phyloP scores from a whole-genome alignment of 2,113 vertebrate genomes.

The Periophthalmodon schlosseri region DNA sequence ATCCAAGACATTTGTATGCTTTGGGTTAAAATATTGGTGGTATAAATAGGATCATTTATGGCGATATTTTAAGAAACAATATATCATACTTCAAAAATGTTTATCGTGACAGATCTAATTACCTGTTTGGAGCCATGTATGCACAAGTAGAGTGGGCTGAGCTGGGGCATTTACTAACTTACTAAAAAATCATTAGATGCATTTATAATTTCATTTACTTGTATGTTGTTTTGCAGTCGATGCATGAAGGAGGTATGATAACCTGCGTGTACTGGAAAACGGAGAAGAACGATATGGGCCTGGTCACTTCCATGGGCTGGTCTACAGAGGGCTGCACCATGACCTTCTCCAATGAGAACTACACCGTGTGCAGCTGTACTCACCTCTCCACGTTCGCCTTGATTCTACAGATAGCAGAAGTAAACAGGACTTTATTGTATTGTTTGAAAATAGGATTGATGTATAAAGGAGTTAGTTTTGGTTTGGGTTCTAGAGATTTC shows the following conservation, averaged over 20 bases:
- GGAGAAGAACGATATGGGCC: constrained; percentile 22
- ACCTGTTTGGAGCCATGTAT: too few species aligned
- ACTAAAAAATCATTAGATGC: too few species aligned
- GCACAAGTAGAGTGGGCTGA: too few species aligned
- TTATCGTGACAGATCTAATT: too few species aligned
- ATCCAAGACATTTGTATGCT: too few species aligned
- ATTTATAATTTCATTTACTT: not conserved
- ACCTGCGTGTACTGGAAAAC: constrained; percentile 67
- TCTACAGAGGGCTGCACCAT: constrained; percentile 66
- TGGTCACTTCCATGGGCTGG: constrained; percentile 65
- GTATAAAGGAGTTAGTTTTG: too few species aligned
- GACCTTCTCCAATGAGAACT: constrained; percentile 33
- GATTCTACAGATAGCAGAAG: constrained; percentile 74
- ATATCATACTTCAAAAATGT: too few species aligned
- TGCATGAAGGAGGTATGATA: constrained; percentile 41
- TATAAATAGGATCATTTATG: too few species aligned
- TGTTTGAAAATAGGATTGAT: not conserved
- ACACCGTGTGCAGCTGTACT: constrained; percentile 75
- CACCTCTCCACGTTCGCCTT: constrained; percentile 78
- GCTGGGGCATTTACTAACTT: too few species aligned
- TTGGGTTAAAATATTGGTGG: too few species aligned
- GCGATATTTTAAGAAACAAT: too few species aligned
- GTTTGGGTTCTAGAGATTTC: too few species aligned
- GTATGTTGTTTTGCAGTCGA: constrained; percentile 18
- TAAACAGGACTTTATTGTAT: constrained; percentile 26